phyloP scores from a whole-genome alignment of 2,888 invertebrate species.

The Synanthedon vespiformis region DNA sequence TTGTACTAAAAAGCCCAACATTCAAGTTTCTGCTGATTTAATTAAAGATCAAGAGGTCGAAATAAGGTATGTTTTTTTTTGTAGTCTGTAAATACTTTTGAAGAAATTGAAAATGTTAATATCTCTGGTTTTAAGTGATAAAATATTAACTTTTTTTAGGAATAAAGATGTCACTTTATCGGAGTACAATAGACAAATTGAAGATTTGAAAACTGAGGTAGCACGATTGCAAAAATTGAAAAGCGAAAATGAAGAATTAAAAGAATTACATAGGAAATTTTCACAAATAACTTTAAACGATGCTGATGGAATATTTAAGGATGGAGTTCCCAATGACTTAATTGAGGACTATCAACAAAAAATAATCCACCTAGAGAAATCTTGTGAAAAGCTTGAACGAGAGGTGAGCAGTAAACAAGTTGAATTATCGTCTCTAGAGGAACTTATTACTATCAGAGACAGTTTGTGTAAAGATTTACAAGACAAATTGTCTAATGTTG shows the following conservation, averaged over 20 bases:
- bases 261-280: constrained; percentile 24
- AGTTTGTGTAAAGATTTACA: constrained; percentile 58
- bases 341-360: constrained; percentile 8
- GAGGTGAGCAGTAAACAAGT: constrained; percentile 54
- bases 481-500: constrained; percentile 45
- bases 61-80: constrained; percentile 36
- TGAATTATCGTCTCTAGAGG: constrained; percentile 49
- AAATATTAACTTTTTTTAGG: constrained; percentile 23
- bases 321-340: constrained; percentile 3
- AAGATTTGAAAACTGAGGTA: constrained; percentile 50
- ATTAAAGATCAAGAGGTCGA: constrained; percentile 57
- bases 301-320: constrained; percentile 1
- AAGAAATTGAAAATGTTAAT: not conserved
- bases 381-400: constrained; percentile 46
- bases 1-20: constrained; percentile 10
- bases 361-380: constrained; percentile 36
- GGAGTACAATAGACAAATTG: constrained; percentile 56
- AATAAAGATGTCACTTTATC: constrained; percentile 56
- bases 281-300: constrained; percentile 16
- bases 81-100: not conserved
- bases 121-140: not conserved
- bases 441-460: constrained; percentile 54
- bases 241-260: constrained; percentile 19
- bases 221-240: constrained; percentile 31
- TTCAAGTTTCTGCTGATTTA: constrained; percentile 35